Conservation (phyloP, 2,888 invertebrate genomes). For the Drosophila algonquin region DNA sequence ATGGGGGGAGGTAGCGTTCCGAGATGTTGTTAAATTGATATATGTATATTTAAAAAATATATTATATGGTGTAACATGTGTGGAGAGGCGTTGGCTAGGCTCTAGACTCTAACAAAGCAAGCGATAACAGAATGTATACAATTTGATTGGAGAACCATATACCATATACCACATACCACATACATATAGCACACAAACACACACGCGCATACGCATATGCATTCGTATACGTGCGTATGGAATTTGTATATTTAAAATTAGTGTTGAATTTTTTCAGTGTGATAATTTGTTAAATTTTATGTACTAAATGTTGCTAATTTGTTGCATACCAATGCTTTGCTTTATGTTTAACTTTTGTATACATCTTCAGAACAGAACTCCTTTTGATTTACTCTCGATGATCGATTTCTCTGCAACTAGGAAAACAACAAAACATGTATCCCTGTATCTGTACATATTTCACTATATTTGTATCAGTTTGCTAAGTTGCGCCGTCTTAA, state of each 20-base stretch:
- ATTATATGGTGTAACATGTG: conserved; percentile 22
- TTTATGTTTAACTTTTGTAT: conserved; percentile 25
- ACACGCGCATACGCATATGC: conserved; percentile 21
- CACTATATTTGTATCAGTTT: conserved; percentile 22
- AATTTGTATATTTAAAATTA: conserved; percentile 60
- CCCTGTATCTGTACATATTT: conserved; percentile 62
- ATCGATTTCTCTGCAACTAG: conserved; percentile 21
- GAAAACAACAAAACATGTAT: conserved; percentile 9
- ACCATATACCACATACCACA: conserved; percentile 50
- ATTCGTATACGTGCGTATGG: conserved; percentile 33
- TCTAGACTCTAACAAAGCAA: conserved; percentile 57
- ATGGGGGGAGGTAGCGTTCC: conserved; percentile 47
- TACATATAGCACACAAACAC: conserved; percentile 34
- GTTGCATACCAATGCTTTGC: conserved; percentile 54
- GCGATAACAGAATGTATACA: conserved; percentile 64
- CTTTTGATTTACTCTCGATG: conserved; percentile 18
- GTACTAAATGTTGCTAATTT: conserved; percentile 62
- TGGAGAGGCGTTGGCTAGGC: conserved; percentile 49
- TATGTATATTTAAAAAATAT: conserved; percentile 45
- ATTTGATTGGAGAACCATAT: conserved; percentile 54
- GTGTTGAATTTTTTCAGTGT: conserved; percentile 79
- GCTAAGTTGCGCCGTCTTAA: conserved; percentile 45
- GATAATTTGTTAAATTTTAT: conserved; percentile 78
- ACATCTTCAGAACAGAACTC: conserved; percentile 11
- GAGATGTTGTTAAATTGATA: conserved; percentile 65